Percentiles rank a stretch among this genome's conserved stretches.
Evolutionary conservation across 2,888 invertebrate species (phyloP).

Genomic region (Strigamia crassipes): DNA sequence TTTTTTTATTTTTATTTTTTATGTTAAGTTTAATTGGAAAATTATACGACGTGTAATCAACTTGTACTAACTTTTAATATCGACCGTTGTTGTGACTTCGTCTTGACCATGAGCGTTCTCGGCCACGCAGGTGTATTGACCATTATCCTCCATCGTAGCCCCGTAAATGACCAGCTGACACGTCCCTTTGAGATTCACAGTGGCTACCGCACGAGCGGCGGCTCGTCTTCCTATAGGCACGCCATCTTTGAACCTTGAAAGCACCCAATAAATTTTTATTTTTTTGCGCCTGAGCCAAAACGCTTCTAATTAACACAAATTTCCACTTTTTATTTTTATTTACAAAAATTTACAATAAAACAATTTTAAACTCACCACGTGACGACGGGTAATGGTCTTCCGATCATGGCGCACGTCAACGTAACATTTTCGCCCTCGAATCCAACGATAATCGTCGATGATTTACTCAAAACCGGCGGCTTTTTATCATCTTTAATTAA

Average conservation of each 20-base stretch:
- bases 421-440: slow-evolving; percentile 71
- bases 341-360: too few relatives aligned
- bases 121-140: slow-evolving; percentile 75
- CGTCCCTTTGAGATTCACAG: slow-evolving; percentile 73
- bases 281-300: slow-evolving; percentile 4
- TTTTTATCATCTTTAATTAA: slow-evolving; percentile 44
- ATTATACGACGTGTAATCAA: not conserved
- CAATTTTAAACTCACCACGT: slow-evolving; percentile 65
- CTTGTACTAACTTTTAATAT: slow-evolving; percentile 66
- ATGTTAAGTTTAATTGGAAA: not conserved
- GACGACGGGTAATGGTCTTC: slow-evolving; percentile 73
- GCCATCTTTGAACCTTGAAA: slow-evolving; percentile 67
- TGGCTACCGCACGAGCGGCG: slow-evolving; percentile 68
- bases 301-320: not conserved
- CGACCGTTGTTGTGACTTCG: slow-evolving; percentile 74
- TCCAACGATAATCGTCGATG: slow-evolving; percentile 48
- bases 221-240: slow-evolving; percentile 58
- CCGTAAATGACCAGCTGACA: slow-evolving; percentile 71
- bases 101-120: slow-evolving; percentile 74
- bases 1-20: too few relatives aligned
- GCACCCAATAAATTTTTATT: slow-evolving; percentile 10
- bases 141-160: slow-evolving; percentile 72
- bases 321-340: not conserved
- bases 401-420: slow-evolving; percentile 77
- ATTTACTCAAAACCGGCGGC: slow-evolving; percentile 48